A percentile compares a stretch with the other conserved stretches of the same genome.
These are phyloP conservation scores for Sinocyclocheilus maitianheensis DNA, from an alignment of 2,113 vertebrate genomes.

Conservation along the genomic window DNA sequence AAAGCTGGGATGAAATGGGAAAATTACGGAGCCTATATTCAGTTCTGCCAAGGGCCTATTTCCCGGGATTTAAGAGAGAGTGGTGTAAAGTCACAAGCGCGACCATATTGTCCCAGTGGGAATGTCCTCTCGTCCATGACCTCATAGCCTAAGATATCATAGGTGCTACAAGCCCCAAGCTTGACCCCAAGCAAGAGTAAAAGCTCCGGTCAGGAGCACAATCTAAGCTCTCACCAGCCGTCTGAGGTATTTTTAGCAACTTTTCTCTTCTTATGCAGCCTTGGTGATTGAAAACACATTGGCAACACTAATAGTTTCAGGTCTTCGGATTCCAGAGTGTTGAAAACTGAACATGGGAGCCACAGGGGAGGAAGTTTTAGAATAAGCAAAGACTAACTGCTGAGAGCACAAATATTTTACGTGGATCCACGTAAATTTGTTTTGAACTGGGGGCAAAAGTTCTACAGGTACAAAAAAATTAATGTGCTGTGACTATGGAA, in stretches of 20 bases:
- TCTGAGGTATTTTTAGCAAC: slow-evolving; percentile 48
- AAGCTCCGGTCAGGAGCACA: slow-evolving; percentile 29
- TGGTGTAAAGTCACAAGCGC: slow-evolving; percentile 16
- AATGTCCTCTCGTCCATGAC: slow-evolving; percentile 20
- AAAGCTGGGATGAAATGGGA: background rate
- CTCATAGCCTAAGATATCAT: slow-evolving; percentile 15
- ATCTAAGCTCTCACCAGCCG: slow-evolving; percentile 24
- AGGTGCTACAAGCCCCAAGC: slow-evolving; percentile 30
- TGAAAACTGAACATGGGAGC: slow-evolving; percentile 16
- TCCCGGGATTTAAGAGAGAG: background rate
- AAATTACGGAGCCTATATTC: background rate
- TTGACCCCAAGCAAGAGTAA: slow-evolving; percentile 46
- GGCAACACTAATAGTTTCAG: slow-evolving; percentile 28
- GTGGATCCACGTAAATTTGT: background rate
- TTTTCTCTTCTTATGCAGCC: slow-evolving; percentile 21
- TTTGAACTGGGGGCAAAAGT: slow-evolving; percentile 16
- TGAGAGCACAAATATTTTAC: slow-evolving; percentile 19
- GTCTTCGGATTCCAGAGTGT: slow-evolving; percentile 31
- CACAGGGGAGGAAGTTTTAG: slow-evolving; percentile 30
- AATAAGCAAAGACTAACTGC: slow-evolving; percentile 33
- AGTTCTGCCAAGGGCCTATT: background rate
- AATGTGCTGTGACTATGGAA: background rate
- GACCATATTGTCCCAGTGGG: slow-evolving; percentile 4
- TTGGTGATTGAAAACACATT: slow-evolving; percentile 45
- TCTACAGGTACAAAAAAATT: background rate